Evolutionary conservation across 2,113 vertebrate genomes (phyloP).

Genomic region (Laterallus jamaicensis): DNA sequence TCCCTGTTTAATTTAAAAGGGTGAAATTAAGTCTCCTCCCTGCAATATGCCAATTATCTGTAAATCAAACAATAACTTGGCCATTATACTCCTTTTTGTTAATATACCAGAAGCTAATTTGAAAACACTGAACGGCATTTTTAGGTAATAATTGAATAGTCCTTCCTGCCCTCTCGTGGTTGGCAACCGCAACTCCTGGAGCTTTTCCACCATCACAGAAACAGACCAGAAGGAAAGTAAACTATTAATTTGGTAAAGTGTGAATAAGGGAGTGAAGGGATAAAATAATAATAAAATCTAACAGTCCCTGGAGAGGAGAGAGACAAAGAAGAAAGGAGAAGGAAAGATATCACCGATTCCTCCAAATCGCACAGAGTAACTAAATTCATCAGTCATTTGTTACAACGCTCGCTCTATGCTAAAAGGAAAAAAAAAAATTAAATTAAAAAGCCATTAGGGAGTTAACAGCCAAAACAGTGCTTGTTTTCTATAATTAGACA

Average conservation of each 20-base stretch:
- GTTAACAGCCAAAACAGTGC: conserved; percentile 8
- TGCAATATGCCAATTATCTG: conserved; percentile 90
- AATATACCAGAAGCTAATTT: conserved; percentile 87
- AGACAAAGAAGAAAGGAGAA: neutral
- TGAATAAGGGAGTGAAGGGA: neutral
- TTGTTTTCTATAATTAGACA: conserved; percentile 50
- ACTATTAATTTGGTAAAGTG: conserved; percentile 40
- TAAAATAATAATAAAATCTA: neutral
- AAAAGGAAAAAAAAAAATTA: neutral
- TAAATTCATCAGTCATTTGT: neutral
- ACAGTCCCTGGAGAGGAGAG: neutral
- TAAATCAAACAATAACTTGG: conserved; percentile 94
- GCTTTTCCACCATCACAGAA: conserved; percentile 2
- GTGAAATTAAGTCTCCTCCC: conserved; percentile 89
- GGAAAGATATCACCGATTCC: neutral
- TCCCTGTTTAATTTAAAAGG: conserved; percentile 94
- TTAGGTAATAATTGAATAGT: conserved; percentile 77
- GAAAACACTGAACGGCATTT: conserved; percentile 77
- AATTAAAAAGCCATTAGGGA: conserved; percentile 33
- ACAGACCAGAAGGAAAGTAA: conserved; percentile 17
- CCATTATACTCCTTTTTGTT: conserved; percentile 90
- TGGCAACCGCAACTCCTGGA: conserved; percentile 61
- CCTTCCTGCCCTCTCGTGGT: conserved; percentile 83
- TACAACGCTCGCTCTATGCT: neutral
- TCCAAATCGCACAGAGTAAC: conserved; percentile 2